Percentiles rank a stretch among this genome's conserved stretches.
Conservation (phyloP, 2,888 invertebrate species). For the Ethmia dodecea region DNA sequence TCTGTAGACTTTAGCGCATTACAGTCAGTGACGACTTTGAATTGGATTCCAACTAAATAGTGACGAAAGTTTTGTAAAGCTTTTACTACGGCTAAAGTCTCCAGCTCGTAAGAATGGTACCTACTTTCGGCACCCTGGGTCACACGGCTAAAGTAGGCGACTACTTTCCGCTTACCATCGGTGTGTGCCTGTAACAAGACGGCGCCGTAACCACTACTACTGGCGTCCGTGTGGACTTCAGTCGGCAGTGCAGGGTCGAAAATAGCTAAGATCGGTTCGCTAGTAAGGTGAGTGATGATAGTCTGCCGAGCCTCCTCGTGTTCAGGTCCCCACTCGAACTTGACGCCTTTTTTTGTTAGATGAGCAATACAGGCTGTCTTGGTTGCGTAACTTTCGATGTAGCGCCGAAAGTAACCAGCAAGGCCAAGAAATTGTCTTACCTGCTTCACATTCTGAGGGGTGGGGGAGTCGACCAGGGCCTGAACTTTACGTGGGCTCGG, state of each 20-base stretch:
- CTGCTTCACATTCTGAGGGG: constrained; percentile 18
- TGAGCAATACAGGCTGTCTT: constrained; percentile 24
- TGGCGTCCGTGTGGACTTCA: constrained; percentile 25
- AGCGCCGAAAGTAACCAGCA: constrained; percentile 26
- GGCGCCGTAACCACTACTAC: constrained; percentile 26
- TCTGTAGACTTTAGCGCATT: constrained; percentile 20
- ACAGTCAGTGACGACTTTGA: constrained; percentile 22
- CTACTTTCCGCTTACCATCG: constrained; percentile 17
- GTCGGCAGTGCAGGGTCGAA: constrained; percentile 21
- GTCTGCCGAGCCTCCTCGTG: constrained; percentile 24
- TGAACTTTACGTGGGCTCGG: constrained; percentile 18
- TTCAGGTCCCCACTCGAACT: constrained; percentile 24
- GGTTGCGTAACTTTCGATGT: constrained; percentile 23
- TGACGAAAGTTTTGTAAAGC: constrained; percentile 32
- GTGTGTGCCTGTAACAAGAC: constrained; percentile 30
- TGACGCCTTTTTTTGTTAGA: constrained; percentile 22
- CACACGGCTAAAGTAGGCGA: constrained; percentile 33
- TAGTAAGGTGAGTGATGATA: constrained; percentile 19
- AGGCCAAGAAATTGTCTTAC: constrained; percentile 25
- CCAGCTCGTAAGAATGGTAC: constrained; percentile 37
- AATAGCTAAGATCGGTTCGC: constrained; percentile 20
- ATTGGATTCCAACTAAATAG: constrained; percentile 31
- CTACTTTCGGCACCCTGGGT: constrained; percentile 22
- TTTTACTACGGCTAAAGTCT: constrained; percentile 34
- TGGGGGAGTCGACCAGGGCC: constrained; percentile 17